Evolutionary conservation across 1,140 invertebrate species (phyloP).

Genomic region (Adelges cooleyi): DNA sequence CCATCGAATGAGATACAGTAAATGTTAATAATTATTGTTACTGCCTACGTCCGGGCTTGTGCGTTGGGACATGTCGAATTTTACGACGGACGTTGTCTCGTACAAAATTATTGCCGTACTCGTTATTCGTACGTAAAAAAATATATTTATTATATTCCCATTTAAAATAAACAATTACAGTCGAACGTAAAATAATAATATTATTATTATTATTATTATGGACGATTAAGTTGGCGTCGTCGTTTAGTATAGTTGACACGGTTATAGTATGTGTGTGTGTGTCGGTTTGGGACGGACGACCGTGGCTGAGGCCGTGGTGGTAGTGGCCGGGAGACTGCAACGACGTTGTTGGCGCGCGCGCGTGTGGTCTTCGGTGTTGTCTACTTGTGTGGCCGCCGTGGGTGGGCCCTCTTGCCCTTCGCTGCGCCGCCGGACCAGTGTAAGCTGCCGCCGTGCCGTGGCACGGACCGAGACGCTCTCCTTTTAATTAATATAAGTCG

Average conservation of each 20-base stretch:
- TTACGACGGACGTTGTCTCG: not conserved
- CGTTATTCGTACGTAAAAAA: not conserved
- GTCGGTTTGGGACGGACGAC: not conserved
- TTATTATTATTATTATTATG: not conserved
- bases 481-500: not conserved
- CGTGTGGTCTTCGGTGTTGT: slow-evolving; percentile 1
- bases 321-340: not conserved
- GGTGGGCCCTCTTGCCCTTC: not conserved
- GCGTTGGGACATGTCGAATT: not conserved
- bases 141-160: not conserved
- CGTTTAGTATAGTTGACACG: slow-evolving; percentile 11
- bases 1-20: not conserved
- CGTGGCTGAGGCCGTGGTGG: not conserved
- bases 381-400: slow-evolving; percentile 25
- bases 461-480: not conserved
- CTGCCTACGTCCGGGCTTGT: not conserved
- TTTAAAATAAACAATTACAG: not conserved
- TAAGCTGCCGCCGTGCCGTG: not conserved
- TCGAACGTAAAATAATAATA: not conserved
- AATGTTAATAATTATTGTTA: not conserved
- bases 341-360: not conserved
- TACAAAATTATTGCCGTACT: not conserved
- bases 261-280: not conserved
- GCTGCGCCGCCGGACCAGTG: not conserved
- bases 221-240: slow-evolving; percentile 13